A percentile compares a stretch with the other conserved stretches of the same genome.
These are phyloP conservation scores for Gorsachius goisagi DNA, from an alignment of 2,113 vertebrate species.

Conservation along the genomic window DNA sequence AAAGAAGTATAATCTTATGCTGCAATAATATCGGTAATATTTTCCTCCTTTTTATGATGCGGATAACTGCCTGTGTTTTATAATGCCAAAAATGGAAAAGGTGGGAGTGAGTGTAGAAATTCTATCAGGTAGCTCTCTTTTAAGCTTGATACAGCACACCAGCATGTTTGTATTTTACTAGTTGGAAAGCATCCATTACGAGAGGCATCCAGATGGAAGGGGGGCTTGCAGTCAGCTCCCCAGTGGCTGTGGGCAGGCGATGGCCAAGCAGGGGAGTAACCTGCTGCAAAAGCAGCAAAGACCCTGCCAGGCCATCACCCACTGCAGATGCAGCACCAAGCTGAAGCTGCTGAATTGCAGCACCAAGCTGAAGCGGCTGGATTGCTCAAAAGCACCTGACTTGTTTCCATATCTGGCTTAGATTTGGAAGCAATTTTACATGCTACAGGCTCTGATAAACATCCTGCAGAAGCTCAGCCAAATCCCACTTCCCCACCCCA, in stretches of 20 bases:
- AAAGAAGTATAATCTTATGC: not conserved
- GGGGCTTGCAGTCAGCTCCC: not conserved
- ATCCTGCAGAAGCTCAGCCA: not conserved
- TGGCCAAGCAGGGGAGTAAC: not conserved
- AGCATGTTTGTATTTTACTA: not conserved
- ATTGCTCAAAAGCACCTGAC: not conserved
- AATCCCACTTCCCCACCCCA: not conserved
- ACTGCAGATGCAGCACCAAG: not conserved
- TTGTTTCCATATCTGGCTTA: not conserved
- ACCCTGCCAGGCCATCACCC: not conserved
- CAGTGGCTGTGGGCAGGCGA: rapidly evolving
- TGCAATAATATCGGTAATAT: not conserved
- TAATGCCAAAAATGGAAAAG: not conserved
- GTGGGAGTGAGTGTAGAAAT: not conserved
- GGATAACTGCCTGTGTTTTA: not conserved
- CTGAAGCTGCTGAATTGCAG: not conserved
- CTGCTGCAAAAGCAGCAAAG: not conserved
- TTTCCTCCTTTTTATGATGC: not conserved
- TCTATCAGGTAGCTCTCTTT: not conserved
- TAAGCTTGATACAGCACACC: not conserved
- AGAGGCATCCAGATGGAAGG: not conserved
- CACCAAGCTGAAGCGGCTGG: not conserved
- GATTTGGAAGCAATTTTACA: not conserved
- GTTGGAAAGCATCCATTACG: not conserved
- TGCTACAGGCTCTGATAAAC: not conserved